Conservation (phyloP, 2,113 vertebrate genomes). For the Ardeotis arabs region DNA sequence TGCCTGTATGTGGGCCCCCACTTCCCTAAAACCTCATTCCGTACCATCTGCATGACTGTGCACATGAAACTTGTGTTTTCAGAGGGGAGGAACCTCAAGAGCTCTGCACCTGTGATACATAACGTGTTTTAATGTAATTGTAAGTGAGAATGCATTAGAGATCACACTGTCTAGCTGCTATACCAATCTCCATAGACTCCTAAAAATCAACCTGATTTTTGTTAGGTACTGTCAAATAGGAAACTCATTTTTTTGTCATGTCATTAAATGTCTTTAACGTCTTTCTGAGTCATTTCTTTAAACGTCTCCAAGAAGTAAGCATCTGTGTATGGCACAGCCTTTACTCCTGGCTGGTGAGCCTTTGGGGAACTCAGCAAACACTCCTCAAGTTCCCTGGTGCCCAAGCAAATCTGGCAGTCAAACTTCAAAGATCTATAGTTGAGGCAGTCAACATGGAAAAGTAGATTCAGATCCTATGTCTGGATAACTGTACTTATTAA, state of each 20-base stretch:
- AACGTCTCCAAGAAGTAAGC: background rate
- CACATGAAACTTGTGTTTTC: background rate
- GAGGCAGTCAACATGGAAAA: background rate
- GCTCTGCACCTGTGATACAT: background rate
- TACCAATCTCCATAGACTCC: background rate
- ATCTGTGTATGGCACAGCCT: background rate
- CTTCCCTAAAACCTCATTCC: background rate
- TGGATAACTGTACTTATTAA: background rate
- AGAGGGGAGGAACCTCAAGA: background rate
- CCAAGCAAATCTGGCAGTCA: background rate
- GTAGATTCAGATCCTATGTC: background rate
- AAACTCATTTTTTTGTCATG: background rate
- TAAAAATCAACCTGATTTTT: background rate
- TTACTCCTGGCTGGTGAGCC: background rate
- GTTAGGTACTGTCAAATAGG: background rate
- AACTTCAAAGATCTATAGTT: background rate
- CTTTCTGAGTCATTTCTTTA: background rate
- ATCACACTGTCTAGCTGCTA: background rate
- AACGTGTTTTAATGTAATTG: background rate
- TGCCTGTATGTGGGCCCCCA: background rate
- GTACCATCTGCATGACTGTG: background rate
- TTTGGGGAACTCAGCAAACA: background rate
- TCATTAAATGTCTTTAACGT: background rate
- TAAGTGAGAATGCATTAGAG: background rate
- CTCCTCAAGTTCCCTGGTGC: background rate